Evolutionary conservation across 1,140 invertebrate species (phyloP).

Genomic region (Zeugodacus cucurbitae): DNA sequence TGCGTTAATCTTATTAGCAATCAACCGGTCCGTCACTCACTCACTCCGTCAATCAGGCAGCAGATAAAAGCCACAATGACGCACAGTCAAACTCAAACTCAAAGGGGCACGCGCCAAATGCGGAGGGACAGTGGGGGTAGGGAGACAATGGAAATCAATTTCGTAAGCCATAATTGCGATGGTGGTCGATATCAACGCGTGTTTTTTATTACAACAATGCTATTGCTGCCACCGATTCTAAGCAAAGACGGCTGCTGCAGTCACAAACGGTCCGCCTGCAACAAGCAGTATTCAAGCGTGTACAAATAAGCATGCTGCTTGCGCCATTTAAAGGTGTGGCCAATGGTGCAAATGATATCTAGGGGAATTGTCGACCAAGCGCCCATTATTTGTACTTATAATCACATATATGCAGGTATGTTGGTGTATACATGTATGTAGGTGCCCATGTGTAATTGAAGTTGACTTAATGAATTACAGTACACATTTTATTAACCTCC

Average conservation of each 20-base stretch:
- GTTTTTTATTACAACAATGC: neutral
- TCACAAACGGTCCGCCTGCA: neutral
- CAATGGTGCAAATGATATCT: neutral
- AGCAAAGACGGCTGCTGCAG: neutral
- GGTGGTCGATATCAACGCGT: neutral
- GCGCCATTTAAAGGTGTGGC: slow-evolving; percentile 7
- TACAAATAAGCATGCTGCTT: neutral
- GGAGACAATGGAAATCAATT: neutral
- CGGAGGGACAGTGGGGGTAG: neutral
- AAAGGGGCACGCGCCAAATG: neutral
- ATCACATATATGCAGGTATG: neutral
- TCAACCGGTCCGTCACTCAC: neutral
- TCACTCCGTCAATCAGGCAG: neutral
- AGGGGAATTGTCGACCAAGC: neutral
- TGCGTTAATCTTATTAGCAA: slow-evolving; percentile 7
- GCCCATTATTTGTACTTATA: neutral
- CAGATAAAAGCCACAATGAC: neutral
- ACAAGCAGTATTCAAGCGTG: neutral
- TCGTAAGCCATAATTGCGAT: neutral
- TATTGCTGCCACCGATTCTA: neutral
- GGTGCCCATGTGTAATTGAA: neutral
- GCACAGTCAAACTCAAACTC: neutral
- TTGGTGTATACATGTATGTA: neutral
- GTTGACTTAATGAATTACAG: neutral
- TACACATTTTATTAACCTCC: neutral